Evolutionary conservation across 2,888 invertebrate species (phyloP).

Genomic region (Alviniconcha strummeri): DNA sequence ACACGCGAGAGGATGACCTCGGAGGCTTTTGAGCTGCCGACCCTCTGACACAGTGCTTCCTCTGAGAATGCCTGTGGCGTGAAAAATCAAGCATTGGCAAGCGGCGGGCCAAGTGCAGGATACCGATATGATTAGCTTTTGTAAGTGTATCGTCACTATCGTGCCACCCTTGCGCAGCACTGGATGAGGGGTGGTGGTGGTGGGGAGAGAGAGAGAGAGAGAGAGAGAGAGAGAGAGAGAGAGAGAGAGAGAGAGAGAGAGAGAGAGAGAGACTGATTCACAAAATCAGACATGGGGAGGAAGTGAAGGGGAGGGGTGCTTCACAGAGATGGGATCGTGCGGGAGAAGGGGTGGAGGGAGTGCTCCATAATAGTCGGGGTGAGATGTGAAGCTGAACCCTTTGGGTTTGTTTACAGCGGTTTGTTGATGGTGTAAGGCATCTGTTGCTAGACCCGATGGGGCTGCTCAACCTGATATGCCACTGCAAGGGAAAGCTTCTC

Average conservation of each 20-base stretch:
- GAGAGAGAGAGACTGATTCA: neutral
- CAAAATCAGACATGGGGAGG: neutral
- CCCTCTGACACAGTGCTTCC: neutral
- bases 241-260: constrained; percentile 15
- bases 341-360: neutral
- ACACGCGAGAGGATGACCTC: no score
- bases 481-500: neutral
- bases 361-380: no score
- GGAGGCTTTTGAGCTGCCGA: no score
- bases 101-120: no score
- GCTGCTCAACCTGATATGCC: neutral
- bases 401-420: neutral
- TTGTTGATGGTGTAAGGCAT: neutral
- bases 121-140: no score
- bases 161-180: no score
- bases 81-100: neutral
- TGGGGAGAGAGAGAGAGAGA: neutral
- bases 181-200: no score
- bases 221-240: constrained; percentile 4
- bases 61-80: neutral
- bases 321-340: neutral
- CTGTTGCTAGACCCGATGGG: neutral
- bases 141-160: no score
- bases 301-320: neutral
- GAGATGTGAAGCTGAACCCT: no score